A percentile compares a stretch with the other conserved stretches of the same genome.
Conservation (phyloP, 92 coral and sea anemone species). For the Plumapathes pennacea region DNA sequence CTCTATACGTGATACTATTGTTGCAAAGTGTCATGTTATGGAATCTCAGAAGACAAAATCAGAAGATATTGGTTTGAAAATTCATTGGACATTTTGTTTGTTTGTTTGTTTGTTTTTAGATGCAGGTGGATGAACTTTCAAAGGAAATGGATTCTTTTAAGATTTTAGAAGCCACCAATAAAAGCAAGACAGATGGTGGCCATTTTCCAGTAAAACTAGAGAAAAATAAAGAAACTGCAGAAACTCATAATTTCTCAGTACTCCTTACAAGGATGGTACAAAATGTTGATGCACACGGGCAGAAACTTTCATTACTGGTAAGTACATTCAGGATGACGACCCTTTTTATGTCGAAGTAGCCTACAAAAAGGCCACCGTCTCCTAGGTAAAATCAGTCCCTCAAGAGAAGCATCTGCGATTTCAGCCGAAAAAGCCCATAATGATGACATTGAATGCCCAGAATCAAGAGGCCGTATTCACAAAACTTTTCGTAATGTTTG, state of each 20-base stretch:
- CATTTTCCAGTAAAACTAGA: neutral
- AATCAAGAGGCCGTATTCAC: too few relatives aligned
- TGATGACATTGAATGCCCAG: too few relatives aligned
- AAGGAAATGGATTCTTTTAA: neutral
- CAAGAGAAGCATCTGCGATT: too few relatives aligned
- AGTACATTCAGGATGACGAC: too few relatives aligned
- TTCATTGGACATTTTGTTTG: neutral
- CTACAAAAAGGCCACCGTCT: too few relatives aligned
- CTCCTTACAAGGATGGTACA: neutral
- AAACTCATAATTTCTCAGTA: conserved; percentile 1
- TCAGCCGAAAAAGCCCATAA: too few relatives aligned
- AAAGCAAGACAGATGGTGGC: neutral
- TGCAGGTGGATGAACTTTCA: neutral
- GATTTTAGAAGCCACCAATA: neutral
- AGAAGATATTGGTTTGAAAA: neutral
- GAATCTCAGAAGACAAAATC: too few relatives aligned
- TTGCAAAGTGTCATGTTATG: too few relatives aligned
- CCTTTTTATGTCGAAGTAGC: too few relatives aligned
- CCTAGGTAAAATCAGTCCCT: too few relatives aligned
- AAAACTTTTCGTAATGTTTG: too few relatives aligned
- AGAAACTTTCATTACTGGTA: conserved; percentile 8
- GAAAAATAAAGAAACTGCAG: neutral
- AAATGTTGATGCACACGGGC: neutral
- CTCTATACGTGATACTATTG: too few relatives aligned
- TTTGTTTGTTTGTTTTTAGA: neutral